A percentile compares a stretch with the other conserved stretches of the same genome.
These are phyloP conservation scores for Ormyrus pomaceus DNA, from an alignment of 2,888 invertebrate genomes.

Conservation along the genomic window DNA sequence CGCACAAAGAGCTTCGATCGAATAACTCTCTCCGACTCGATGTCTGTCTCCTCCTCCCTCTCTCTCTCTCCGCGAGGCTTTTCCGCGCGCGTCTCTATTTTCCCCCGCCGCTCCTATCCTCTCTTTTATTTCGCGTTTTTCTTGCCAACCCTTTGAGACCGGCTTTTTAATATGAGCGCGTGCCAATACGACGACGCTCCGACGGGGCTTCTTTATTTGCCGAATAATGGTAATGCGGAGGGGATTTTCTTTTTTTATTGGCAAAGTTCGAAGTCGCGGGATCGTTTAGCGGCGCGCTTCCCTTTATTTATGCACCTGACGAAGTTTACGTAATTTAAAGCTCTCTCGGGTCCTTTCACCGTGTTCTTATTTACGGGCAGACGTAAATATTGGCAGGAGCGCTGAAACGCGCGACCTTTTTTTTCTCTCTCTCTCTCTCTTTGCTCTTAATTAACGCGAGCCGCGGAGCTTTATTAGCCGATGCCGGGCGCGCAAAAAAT, in stretches of 20 bases:
- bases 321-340: too few species aligned
- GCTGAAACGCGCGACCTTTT: not conserved
- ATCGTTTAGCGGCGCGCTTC: too few species aligned
- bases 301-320: too few species aligned
- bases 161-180: constrained; percentile 33
- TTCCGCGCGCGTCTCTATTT: too few species aligned
- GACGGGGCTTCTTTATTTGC: not conserved
- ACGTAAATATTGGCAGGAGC: too few species aligned
- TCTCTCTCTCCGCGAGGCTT: too few species aligned
- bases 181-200: not conserved
- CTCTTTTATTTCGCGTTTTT: not conserved
- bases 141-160: constrained; percentile 4
- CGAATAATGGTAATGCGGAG: constrained; percentile 1
- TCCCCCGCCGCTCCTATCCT: constrained; percentile 11
- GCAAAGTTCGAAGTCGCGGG: too few species aligned
- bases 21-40: constrained; percentile 27
- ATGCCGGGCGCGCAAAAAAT: not conserved
- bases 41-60: not conserved
- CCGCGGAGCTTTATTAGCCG: not conserved
- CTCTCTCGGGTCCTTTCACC: too few species aligned
- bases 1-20: constrained; percentile 40
- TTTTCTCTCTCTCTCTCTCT: constrained; percentile 8
- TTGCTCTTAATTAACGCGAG: not conserved
- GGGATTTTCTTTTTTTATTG: too few species aligned
- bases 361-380: too few species aligned